Evolutionary conservation across 2,113 vertebrate species (phyloP).

Genomic region (Anser cygnoides): DNA sequence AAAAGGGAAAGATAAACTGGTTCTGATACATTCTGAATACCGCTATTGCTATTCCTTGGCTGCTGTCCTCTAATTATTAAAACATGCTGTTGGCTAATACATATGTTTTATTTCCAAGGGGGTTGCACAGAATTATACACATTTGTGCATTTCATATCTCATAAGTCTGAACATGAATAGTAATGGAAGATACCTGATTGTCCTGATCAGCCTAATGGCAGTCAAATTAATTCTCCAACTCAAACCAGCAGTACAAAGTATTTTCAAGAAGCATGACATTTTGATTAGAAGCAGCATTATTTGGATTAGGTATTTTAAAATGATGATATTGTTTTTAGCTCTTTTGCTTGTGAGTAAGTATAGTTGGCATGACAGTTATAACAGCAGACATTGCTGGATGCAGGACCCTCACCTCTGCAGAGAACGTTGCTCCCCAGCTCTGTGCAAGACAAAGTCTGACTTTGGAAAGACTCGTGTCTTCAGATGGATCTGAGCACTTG

Average conservation of each 20-base stretch:
- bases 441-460: neutral
- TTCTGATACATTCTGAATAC: neutral
- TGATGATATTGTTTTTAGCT: neutral
- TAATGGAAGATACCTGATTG: neutral
- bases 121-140: constrained; percentile 24
- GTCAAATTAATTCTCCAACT: neutral
- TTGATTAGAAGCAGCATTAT: neutral
- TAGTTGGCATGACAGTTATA: neutral
- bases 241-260: neutral
- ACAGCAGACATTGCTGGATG: neutral
- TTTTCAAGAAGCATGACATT: neutral
- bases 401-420: neutral
- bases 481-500: neutral
- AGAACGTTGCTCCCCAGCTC: neutral
- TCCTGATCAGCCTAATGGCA: neutral
- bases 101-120: neutral
- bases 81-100: constrained; percentile 30
- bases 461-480: neutral
- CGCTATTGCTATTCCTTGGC: constrained; percentile 4
- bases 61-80: constrained; percentile 43
- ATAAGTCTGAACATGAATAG: neutral
- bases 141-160: constrained; percentile 23
- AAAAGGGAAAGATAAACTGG: neutral
- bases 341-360: neutral
- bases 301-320: neutral